phyloP scores from a whole-genome alignment of 2,888 invertebrate species.

The Melanchra persicariae region DNA sequence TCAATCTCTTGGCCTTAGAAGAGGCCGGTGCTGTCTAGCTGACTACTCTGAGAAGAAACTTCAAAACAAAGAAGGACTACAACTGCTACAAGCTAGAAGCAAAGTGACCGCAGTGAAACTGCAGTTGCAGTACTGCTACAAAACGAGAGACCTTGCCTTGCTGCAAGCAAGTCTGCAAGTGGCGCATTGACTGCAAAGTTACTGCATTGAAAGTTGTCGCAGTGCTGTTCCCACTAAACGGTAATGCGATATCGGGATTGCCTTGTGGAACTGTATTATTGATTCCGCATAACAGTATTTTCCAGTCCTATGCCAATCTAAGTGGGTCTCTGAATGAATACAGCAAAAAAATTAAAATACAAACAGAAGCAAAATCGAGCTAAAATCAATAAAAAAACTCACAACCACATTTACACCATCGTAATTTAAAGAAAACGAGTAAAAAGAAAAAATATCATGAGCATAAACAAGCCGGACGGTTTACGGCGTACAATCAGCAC shows the following conservation, averaged over 20 bases:
- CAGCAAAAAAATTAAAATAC: not conserved
- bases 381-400: conserved; percentile 15
- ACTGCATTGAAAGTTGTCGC: conserved; percentile 15
- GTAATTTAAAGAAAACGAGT: not conserved
- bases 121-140: not conserved
- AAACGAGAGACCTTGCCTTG: not conserved
- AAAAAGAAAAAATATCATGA: conserved; percentile 26
- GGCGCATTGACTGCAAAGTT: conserved; percentile 16
- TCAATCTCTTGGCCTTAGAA: too few species aligned
- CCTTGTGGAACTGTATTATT: not conserved
- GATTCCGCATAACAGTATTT: not conserved
- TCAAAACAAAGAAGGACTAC: too few species aligned
- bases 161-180: not conserved
- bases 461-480: conserved; percentile 9
- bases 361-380: not conserved
- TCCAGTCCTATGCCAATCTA: not conserved
- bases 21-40: too few species aligned
- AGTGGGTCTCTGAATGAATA: not conserved
- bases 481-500: conserved; percentile 37
- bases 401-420: conserved; percentile 20
- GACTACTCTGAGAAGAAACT: too few species aligned
- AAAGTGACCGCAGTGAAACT: not conserved
- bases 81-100: not conserved
- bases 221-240: not conserved
- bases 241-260: not conserved